Base-by-base conservation (phyloP, 92 coral and sea anemone species). In the Nematostella vectensis region DNA sequence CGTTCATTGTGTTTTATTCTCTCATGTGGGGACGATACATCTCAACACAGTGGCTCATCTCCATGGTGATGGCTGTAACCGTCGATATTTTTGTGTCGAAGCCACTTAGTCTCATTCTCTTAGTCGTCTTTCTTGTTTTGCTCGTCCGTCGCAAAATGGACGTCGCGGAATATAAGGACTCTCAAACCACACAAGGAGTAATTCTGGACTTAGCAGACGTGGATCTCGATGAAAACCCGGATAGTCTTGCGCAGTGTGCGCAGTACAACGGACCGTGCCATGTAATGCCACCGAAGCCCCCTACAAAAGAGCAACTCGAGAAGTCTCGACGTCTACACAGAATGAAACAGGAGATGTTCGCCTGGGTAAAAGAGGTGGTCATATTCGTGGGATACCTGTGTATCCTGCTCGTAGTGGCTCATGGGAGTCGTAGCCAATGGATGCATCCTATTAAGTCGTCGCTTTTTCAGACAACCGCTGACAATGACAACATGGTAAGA, bases 21-120 rank as follows among this genome's bases (percentile, higher is more conserved):
- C 54, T 76, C 15, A 59, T 47, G 31, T 76, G 83, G 83, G 83
- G 72, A 11, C 54, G 53, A n/a, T 63, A 68, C 12, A 55, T 55
- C 3, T 58, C 76, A 16, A 63, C 36, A 11, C 55, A 69, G 55
- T 76, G 83, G 83, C 47, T 76, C 26, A 39, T 68, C 28, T 68
- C 83, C 3, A 56, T 68, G 0, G 36, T 43, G 15, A 68, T 69
- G 71, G 48, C 83, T 0, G n/a, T 76, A 39, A 31, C 57, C 0
- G 30, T 69, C 27, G 83, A 76, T 38, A 69, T 76, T 1, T 69
- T 63, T 31, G 67, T 76, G 21, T 49, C 67, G 2, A 59, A 76
- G 25, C 83, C 83, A 15, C 16, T 57, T 0, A 43, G 43, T 12
- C 36, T 76, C 28, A 10, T 76, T 1, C 39, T 29, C 11, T 38